Conservation (phyloP, 2,888 invertebrate species). For the Agrotis puta region DNA sequence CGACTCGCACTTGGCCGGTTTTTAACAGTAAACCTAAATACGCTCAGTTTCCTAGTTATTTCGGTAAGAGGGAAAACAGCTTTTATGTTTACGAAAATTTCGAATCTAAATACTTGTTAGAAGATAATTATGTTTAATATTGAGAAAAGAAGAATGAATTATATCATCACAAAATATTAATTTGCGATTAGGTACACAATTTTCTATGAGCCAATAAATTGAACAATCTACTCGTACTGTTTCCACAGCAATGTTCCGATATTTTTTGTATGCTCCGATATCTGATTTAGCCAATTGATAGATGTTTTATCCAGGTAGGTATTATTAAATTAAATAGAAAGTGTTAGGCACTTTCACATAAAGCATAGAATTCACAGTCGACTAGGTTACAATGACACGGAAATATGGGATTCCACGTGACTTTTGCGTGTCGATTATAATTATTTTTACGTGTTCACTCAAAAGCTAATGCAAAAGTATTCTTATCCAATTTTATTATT, state of each 20-base stretch:
- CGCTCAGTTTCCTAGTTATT: no score
- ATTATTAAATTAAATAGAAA: slow-evolving; percentile 52
- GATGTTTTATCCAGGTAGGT: slow-evolving; percentile 26
- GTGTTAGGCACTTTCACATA: slow-evolving; percentile 51
- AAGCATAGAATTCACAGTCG: slow-evolving; percentile 35
- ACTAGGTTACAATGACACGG: slow-evolving; percentile 29
- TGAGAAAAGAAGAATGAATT: neutral
- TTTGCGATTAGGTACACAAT: neutral
- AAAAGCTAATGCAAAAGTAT: neutral
- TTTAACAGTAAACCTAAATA: neutral
- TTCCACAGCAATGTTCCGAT: neutral
- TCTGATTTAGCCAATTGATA: slow-evolving; percentile 12
- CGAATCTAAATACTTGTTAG: no score
- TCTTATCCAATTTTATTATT: slow-evolving; percentile 1
- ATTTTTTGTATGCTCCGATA: neutral
- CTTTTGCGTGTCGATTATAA: slow-evolving; percentile 23
- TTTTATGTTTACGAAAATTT: no score
- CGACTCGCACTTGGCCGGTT: no score
- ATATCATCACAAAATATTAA: slow-evolving; percentile 1
- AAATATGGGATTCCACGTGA: slow-evolving; percentile 33
- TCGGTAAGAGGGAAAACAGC: no score
- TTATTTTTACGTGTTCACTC: slow-evolving; percentile 2
- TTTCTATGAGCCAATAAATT: slow-evolving; percentile 5
- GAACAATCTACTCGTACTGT: slow-evolving; percentile 7
- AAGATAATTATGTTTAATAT: no score